Conservation (phyloP, 2,888 invertebrate genomes). For the Dorcus parallelipipedus region DNA sequence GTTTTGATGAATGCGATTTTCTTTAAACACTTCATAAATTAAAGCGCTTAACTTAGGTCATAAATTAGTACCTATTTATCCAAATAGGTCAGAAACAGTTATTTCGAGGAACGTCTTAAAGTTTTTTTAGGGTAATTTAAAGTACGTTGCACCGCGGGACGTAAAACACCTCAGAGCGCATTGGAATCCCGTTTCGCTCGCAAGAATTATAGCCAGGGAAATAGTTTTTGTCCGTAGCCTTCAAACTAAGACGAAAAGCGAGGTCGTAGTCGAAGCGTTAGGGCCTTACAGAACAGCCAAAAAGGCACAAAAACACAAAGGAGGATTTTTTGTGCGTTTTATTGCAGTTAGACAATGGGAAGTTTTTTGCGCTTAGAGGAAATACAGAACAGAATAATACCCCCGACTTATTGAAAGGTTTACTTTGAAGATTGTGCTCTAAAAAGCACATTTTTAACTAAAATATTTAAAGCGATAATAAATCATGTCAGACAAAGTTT, state of each 20-base stretch:
- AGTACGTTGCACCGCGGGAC: conserved; percentile 41
- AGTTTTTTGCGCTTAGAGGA: conserved; percentile 10
- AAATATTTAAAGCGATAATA: conserved; percentile 1
- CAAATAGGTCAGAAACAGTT: conserved; percentile 44
- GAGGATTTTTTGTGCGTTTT: conserved; percentile 25
- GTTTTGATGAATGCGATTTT: conserved; percentile 16
- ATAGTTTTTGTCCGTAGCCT: conserved; percentile 32
- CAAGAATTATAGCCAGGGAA: conserved; percentile 43
- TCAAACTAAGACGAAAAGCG: conserved; percentile 22
- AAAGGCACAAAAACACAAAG: conserved; percentile 14
- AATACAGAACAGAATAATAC: conserved; percentile 10
- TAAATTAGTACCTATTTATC: conserved; percentile 43
- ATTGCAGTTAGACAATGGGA: conserved; percentile 27
- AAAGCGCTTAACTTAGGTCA: conserved; percentile 27
- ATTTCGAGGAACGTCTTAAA: conserved; percentile 35
- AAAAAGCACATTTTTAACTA: not conserved
- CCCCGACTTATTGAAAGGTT: not conserved
- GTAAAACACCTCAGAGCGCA: conserved; percentile 38
- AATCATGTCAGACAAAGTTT: not conserved
- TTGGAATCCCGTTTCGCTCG: conserved; percentile 39
- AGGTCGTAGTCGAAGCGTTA: conserved; percentile 22
- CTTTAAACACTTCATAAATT: conserved; percentile 22
- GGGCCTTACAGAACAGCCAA: conserved; percentile 17
- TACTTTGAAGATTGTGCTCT: not conserved
- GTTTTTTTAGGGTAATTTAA: conserved; percentile 36